These are phyloP conservation scores for Manis crassicaudata DNA, from an alignment of 2,797 vertebrate genomes.

Conservation along the genomic window DNA sequence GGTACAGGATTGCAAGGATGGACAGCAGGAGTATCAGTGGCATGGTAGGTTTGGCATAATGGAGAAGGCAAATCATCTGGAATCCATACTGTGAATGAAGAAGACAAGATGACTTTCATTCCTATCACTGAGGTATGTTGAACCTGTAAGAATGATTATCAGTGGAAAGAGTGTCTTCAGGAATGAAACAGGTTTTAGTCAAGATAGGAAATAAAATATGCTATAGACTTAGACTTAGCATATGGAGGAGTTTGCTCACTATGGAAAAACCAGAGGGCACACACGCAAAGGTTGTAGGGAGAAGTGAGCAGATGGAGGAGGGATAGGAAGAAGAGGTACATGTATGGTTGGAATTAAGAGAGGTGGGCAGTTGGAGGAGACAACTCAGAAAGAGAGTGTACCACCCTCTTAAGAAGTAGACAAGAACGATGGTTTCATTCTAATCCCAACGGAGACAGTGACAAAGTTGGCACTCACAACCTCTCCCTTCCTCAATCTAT, in stretches of 20 bases:
- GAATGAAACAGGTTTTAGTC: neutral
- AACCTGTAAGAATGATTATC: neutral
- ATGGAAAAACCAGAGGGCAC: neutral
- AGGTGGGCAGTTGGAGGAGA: neutral
- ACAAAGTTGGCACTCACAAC: neutral
- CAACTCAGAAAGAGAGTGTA: neutral
- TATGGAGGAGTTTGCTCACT: neutral
- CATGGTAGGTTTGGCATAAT: neutral
- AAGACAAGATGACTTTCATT: neutral
- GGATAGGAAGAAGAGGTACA: neutral
- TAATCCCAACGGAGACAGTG: neutral
- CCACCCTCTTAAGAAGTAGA: neutral
- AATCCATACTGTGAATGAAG: constrained; percentile 9
- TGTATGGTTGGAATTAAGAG: neutral
- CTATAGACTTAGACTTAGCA: neutral
- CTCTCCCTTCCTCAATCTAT: neutral
- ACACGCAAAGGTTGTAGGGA: no score
- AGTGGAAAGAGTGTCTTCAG: neutral
- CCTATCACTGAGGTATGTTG: neutral
- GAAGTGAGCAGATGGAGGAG: neutral
- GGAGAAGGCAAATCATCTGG: neutral
- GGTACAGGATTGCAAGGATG: neutral
- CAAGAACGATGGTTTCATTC: no score
- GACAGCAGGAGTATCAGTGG: neutral
- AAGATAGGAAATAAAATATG: neutral